phyloP scores from a whole-genome alignment of 2,888 invertebrate genomes.

The Prenolepis imparis region DNA sequence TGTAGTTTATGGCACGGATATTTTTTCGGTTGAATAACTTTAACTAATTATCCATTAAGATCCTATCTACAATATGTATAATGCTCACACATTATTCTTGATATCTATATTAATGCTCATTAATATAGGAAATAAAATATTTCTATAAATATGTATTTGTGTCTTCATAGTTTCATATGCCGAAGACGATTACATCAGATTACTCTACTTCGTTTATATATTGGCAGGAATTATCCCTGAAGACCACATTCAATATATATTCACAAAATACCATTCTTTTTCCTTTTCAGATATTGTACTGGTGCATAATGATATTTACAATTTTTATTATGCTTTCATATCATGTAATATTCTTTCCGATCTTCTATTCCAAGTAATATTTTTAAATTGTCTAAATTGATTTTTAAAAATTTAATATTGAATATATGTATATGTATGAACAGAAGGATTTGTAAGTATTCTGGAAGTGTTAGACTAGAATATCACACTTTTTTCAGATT shows the following conservation, averaged over 20 bases:
- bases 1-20: slow-evolving; percentile 48
- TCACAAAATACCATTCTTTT: slow-evolving; percentile 64
- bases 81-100: background rate
- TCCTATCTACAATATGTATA: slow-evolving; percentile 8
- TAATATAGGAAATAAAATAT: slow-evolving; percentile 63
- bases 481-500: slow-evolving; percentile 40
- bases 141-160: slow-evolving; percentile 61
- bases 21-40: slow-evolving; percentile 27
- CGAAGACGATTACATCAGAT: slow-evolving; percentile 59
- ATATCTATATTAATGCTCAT: slow-evolving; percentile 43
- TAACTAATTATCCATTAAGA: slow-evolving; percentile 49
- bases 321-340: slow-evolving; percentile 44
- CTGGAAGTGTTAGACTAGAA: slow-evolving; percentile 41
- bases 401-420: background rate
- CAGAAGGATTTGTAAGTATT: slow-evolving; percentile 13
- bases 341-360: background rate
- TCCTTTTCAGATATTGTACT: slow-evolving; percentile 37
- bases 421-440: background rate
- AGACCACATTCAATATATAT: slow-evolving; percentile 59
- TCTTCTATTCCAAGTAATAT: background rate
- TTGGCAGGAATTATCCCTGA: slow-evolving; percentile 71
- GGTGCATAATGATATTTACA: slow-evolving; percentile 57
- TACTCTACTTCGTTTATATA: slow-evolving; percentile 61
- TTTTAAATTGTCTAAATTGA: background rate
- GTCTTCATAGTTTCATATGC: slow-evolving; percentile 31